Conservation (phyloP, 2,797 vertebrate species). For the Cyclopterus lumpus region DNA sequence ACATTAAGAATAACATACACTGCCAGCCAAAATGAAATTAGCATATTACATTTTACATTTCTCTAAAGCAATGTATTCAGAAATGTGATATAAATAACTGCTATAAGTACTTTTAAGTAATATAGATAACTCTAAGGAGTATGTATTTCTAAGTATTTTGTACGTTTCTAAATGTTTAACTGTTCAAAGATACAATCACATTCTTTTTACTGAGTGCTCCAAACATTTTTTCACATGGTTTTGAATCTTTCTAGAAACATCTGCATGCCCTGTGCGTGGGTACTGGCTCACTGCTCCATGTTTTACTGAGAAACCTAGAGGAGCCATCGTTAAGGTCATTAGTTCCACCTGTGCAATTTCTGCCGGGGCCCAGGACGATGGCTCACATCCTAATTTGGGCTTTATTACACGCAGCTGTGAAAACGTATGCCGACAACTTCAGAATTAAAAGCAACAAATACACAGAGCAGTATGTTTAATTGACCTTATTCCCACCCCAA, state of each 20-base stretch:
- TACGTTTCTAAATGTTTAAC: not conserved
- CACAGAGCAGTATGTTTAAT: not conserved
- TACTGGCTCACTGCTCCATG: not conserved
- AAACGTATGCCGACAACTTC: not conserved
- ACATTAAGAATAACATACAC: slow-evolving; percentile 13
- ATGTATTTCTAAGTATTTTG: not conserved
- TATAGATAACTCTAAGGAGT: not conserved
- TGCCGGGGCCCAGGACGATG: not conserved
- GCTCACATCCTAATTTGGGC: not conserved
- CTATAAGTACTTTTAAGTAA: not conserved
- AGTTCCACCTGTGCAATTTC: not conserved
- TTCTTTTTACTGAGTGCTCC: not conserved
- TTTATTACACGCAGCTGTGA: not conserved
- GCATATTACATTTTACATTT: not conserved
- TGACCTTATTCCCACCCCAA: not conserved
- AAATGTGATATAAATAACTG: not conserved
- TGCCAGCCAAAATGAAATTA: slow-evolving; percentile 20
- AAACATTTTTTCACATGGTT: not conserved
- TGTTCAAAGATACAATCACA: not conserved
- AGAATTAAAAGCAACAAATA: not conserved
- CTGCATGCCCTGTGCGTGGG: not conserved
- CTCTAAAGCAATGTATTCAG: not conserved
- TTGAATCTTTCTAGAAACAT: not conserved
- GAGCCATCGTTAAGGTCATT: not conserved
- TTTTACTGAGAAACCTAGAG: not conserved